Evolutionary conservation across 2,797 vertebrate genomes (phyloP).

Genomic region (Ciconia nigra): DNA sequence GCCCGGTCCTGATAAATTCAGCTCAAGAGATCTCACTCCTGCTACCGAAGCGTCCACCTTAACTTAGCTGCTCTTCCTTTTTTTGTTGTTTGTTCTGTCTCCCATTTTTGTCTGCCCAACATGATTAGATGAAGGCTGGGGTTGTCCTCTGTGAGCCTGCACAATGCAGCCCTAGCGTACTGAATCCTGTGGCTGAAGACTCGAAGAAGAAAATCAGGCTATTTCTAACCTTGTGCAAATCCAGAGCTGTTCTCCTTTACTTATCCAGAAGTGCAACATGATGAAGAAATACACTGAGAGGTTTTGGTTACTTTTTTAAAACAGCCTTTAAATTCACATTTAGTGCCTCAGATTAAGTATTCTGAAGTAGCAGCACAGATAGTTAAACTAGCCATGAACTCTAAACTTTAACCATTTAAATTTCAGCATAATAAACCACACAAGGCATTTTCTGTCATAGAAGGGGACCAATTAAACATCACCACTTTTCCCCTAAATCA

Average conservation of each 20-base stretch:
- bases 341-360: neutral
- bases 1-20: neutral
- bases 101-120: neutral
- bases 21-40: neutral
- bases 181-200: neutral
- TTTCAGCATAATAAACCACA: neutral
- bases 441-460: neutral
- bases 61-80: neutral
- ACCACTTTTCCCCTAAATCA: conserved; percentile 38
- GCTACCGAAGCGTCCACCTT: neutral
- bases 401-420: conserved; percentile 26
- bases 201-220: neutral
- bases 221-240: neutral
- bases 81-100: neutral
- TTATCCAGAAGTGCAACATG: neutral
- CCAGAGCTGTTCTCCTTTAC: neutral
- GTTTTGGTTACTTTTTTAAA: neutral
- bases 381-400: neutral
- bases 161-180: neutral
- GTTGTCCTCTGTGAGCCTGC: neutral
- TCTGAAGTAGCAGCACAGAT: neutral
- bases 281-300: neutral
- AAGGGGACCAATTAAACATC: neutral
- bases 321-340: neutral
- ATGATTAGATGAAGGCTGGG: neutral